A percentile compares a stretch with the other conserved stretches of the same genome.
Conservation (phyloP, 2,797 vertebrate genomes). For the Ambastaia sidthimunki region DNA sequence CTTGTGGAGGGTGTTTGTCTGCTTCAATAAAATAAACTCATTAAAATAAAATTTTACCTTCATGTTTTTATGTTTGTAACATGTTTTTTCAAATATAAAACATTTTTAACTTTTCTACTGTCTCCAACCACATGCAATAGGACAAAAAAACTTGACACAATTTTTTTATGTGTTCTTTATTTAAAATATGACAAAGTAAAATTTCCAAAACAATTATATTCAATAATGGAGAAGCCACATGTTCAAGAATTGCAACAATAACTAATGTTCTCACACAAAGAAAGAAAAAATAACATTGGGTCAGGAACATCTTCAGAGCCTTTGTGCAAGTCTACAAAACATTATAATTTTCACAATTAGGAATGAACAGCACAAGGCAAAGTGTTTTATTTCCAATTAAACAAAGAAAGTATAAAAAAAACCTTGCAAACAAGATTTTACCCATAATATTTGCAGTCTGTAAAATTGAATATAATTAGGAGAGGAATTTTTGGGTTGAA, state of each 20-base stretch:
- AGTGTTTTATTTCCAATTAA: constrained; percentile 65
- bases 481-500: constrained; percentile 24
- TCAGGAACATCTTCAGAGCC: constrained; percentile 59
- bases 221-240: not conserved
- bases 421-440: constrained; percentile 23
- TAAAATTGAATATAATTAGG: not conserved
- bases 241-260: constrained; percentile 33
- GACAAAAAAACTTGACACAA: not conserved
- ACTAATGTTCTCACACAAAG: constrained; percentile 33
- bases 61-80: not conserved
- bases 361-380: constrained; percentile 59
- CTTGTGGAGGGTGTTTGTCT: not conserved
- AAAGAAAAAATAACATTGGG: constrained; percentile 19
- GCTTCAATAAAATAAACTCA: constrained; percentile 10
- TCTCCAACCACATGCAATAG: not conserved
- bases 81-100: not conserved
- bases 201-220: not conserved
- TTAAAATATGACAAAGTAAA: not conserved
- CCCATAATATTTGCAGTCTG: not conserved
- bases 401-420: constrained; percentile 67
- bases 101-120: not conserved
- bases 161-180: not conserved
- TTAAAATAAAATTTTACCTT: not conserved
- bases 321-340: constrained; percentile 55
- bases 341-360: constrained; percentile 57